Evolutionary conservation across 2,797 vertebrate species (phyloP).

Genomic region (Rhinophrynus dorsalis): DNA sequence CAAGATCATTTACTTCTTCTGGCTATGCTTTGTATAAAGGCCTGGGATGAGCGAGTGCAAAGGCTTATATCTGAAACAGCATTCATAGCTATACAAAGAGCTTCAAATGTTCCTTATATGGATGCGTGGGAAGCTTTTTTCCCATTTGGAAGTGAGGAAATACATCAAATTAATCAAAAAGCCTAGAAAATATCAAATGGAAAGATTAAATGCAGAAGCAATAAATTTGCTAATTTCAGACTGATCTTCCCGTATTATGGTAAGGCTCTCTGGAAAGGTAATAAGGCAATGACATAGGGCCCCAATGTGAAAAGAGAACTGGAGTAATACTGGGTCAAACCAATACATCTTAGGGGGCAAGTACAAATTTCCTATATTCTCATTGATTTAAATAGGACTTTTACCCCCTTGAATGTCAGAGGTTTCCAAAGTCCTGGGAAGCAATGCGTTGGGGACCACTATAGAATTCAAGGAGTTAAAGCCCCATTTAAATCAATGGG

Average conservation of each 20-base stretch:
- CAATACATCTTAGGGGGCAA: too few relatives aligned
- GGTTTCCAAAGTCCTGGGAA: too few relatives aligned
- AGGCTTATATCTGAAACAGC: neutral
- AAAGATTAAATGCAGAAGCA: neutral
- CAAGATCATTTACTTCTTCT: conserved; percentile 4
- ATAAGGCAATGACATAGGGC: too few relatives aligned
- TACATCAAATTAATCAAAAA: conserved; percentile 5
- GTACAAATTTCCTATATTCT: too few relatives aligned
- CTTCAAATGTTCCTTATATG: neutral
- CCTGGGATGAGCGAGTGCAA: neutral
- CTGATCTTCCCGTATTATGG: conserved; percentile 16
- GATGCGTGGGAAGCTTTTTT: neutral
- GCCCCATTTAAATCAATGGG: too few relatives aligned
- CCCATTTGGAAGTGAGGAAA: conserved; percentile 10
- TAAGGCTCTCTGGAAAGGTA: too few relatives aligned
- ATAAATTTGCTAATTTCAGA: conserved; percentile 24
- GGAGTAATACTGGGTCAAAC: too few relatives aligned
- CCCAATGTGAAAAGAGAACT: too few relatives aligned
- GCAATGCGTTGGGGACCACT: too few relatives aligned
- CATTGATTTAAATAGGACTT: too few relatives aligned
- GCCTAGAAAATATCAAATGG: neutral
- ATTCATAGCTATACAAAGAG: neutral
- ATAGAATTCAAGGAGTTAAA: too few relatives aligned
- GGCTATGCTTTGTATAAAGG: neutral
- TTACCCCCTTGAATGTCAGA: too few relatives aligned